Conservation (phyloP, 2,113 vertebrate species). For the Chloebia gouldiae region DNA sequence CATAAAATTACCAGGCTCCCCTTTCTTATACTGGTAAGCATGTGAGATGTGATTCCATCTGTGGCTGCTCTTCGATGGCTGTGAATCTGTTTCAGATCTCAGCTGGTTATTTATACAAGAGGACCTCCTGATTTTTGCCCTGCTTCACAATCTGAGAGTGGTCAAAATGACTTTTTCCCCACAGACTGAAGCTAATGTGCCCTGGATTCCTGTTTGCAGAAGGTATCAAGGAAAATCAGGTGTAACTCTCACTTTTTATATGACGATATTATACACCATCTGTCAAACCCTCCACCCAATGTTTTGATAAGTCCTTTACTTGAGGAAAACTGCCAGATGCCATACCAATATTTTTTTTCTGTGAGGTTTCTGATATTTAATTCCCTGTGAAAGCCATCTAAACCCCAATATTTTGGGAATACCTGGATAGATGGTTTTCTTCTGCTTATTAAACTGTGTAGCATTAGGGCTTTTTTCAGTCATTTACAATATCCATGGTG, state of each 20-base stretch:
- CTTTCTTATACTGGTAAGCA: not conserved
- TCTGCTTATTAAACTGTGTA: not conserved
- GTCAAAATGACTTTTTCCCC: not conserved
- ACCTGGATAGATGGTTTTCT: not conserved
- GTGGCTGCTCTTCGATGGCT: not conserved
- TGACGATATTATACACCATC: not conserved
- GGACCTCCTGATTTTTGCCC: not conserved
- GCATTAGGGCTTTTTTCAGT: not conserved
- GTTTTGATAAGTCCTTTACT: not conserved
- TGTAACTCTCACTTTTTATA: not conserved
- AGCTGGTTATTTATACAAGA: not conserved
- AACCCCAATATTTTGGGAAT: not conserved
- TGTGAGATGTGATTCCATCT: not conserved
- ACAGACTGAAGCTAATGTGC: not conserved
- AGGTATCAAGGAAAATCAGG: not conserved
- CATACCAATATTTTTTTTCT: not conserved
- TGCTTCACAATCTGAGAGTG: not conserved
- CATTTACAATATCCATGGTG: not conserved
- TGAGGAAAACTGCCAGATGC: not conserved
- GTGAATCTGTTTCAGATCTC: not conserved
- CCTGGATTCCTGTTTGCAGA: not conserved
- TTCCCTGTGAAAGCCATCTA: not conserved
- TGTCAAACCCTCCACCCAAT: not conserved
- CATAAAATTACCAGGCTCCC: conserved; percentile 8
- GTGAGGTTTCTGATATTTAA: not conserved